Conservation (phyloP, 2,113 vertebrate species). For the Platycercus adscitus region DNA sequence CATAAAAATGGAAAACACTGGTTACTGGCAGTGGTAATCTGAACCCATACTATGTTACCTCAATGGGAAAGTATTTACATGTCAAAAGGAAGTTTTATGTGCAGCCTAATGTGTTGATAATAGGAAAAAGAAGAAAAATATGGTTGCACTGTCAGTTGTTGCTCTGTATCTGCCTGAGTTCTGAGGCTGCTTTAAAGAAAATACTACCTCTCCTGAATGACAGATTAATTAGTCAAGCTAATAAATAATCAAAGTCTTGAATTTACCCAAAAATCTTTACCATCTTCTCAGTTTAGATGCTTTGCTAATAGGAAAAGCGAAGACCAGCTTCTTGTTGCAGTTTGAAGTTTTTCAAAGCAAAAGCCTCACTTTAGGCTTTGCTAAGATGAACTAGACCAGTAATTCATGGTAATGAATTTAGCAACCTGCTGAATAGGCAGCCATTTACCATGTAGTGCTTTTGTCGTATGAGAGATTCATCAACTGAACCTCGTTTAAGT, state of each 20-base stretch:
- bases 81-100: neutral
- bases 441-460: neutral
- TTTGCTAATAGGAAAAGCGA: neutral
- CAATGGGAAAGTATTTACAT: neutral
- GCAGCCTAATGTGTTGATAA: neutral
- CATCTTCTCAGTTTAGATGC: neutral
- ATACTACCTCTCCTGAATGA: neutral
- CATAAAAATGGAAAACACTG: neutral
- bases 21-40: neutral
- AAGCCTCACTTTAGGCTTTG: neutral
- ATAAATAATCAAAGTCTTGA: slow-evolving; percentile 22
- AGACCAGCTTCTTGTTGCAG: neutral
- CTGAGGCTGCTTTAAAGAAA: slow-evolving; percentile 1
- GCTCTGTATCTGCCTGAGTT: neutral
- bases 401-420: neutral
- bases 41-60: neutral
- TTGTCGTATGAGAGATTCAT: neutral
- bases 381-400: neutral
- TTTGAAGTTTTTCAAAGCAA: neutral
- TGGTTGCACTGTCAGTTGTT: neutral
- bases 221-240: neutral
- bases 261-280: neutral
- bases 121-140: neutral
- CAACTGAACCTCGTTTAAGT: neutral
- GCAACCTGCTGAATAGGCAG: neutral